Evolutionary conservation across 2,888 invertebrate species (phyloP).

Genomic region (Villa cingulata): DNA sequence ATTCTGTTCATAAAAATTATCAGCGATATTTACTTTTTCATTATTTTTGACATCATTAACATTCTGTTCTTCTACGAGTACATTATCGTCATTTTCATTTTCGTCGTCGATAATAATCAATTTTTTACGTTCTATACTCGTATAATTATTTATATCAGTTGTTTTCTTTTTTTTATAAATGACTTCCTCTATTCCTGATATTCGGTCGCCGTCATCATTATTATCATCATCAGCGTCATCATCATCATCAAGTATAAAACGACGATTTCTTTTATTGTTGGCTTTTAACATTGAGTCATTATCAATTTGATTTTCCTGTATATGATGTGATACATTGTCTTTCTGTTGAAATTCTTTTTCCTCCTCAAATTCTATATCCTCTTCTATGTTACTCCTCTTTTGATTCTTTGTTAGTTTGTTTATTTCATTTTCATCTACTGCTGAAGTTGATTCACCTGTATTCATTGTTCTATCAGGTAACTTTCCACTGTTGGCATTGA

Average conservation of each 20-base stretch:
- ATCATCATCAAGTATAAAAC: constrained; percentile 5
- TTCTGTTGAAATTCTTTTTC: neutral
- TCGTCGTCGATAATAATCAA: neutral
- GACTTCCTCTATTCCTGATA: too few relatives aligned
- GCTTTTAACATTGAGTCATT: neutral
- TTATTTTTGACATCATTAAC: neutral
- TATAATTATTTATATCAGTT: neutral
- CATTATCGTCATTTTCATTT: neutral
- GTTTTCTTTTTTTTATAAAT: neutral
- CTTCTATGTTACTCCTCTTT: too few relatives aligned
- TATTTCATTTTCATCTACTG: neutral
- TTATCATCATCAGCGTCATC: neutral
- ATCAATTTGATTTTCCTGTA: neutral
- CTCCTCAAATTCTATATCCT: neutral
- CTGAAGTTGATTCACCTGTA: neutral
- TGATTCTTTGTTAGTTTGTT: neutral
- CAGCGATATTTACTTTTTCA: too few relatives aligned
- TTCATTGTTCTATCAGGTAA: too few relatives aligned
- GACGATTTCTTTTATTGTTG: constrained; percentile 7
- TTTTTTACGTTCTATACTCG: neutral
- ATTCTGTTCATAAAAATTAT: too few relatives aligned
- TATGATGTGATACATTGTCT: neutral
- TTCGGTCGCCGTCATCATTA: too few relatives aligned
- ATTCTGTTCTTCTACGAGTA: too few relatives aligned
- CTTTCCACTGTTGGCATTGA: neutral